Evolutionary conservation across 2,797 vertebrate species (phyloP).

Genomic region (Manis pentadactyla): DNA sequence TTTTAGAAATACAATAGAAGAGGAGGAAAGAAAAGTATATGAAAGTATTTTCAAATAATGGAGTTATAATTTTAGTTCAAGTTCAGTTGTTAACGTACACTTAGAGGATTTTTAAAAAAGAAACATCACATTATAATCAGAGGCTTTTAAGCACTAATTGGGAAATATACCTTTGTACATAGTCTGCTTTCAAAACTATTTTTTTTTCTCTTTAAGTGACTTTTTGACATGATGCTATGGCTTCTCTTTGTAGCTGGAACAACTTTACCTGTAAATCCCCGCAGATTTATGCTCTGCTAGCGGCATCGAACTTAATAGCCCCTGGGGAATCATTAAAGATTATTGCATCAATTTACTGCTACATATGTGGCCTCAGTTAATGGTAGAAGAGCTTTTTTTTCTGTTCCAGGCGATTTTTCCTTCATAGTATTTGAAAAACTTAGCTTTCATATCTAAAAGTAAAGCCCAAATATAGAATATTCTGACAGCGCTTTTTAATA

Average conservation of each 20-base stretch:
- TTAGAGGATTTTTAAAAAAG: slow-evolving; percentile 22
- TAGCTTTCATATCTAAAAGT: slow-evolving; percentile 31
- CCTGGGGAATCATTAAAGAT: slow-evolving; percentile 44
- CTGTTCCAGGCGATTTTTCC: not conserved
- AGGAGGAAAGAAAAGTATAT: not conserved
- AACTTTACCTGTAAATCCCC: slow-evolving; percentile 6
- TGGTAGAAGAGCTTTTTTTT: not conserved
- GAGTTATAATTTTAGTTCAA: slow-evolving; percentile 40
- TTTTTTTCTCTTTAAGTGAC: not conserved
- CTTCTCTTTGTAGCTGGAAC: slow-evolving; percentile 60
- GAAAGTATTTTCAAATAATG: slow-evolving; percentile 47
- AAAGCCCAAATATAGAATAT: not conserved
- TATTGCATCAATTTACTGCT: slow-evolving; percentile 23
- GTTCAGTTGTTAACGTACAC: slow-evolving; percentile 41
- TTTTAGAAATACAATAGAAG: slow-evolving; percentile 37
- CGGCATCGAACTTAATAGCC: slow-evolving; percentile 51
- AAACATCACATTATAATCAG: slow-evolving; percentile 27
- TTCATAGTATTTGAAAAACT: slow-evolving; percentile 4
- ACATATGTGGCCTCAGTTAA: slow-evolving; percentile 8
- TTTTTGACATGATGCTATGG: not conserved
- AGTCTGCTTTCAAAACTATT: not conserved
- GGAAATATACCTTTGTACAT: slow-evolving; percentile 38
- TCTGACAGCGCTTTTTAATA: slow-evolving; percentile 32
- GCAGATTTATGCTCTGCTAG: slow-evolving; percentile 44
- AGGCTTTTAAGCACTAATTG: slow-evolving; percentile 61